phyloP scores from a whole-genome alignment of 1,140 invertebrate species.

The Eumeta japonica region DNA sequence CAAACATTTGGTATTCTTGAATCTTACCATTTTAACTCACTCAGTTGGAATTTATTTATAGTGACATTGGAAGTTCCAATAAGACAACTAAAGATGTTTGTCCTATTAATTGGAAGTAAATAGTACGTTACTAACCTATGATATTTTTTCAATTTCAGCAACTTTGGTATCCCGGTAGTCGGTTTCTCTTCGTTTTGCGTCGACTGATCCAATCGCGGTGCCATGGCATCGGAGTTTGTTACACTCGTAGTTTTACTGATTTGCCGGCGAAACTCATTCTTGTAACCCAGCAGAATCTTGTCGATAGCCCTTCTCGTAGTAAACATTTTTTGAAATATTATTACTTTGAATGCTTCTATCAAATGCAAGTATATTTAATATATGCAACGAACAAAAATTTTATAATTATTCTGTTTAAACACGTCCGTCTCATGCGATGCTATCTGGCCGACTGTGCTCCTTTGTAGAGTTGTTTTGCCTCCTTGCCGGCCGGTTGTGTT shows the following conservation, averaged over 20 bases:
- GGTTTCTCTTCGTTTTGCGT: slow-evolving; percentile 37
- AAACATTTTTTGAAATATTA: slow-evolving; percentile 47
- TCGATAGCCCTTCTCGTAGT: slow-evolving; percentile 44
- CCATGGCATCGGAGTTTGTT: slow-evolving; percentile 60
- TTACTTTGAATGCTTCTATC: neutral
- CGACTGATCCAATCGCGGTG: slow-evolving; percentile 42
- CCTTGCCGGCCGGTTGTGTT: slow-evolving; percentile 27
- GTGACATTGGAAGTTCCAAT: no score
- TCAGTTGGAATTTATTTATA: no score
- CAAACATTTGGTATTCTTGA: no score
- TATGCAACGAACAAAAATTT: no score
- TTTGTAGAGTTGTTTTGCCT: slow-evolving; percentile 46
- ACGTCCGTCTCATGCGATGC: neutral
- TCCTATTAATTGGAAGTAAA: neutral
- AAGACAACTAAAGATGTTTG: no score
- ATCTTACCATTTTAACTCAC: no score
- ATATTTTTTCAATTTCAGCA: slow-evolving; percentile 55
- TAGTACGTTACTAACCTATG: slow-evolving; percentile 48
- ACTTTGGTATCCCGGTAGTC: slow-evolving; percentile 25
- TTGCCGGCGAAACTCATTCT: slow-evolving; percentile 49
- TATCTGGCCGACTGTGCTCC: slow-evolving; percentile 48
- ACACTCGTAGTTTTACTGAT: slow-evolving; percentile 60
- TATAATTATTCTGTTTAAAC: neutral
- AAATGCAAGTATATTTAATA: no score
- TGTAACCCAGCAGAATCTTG: slow-evolving; percentile 41